A percentile compares a stretch with the other conserved stretches of the same genome.
Evolutionary conservation across 2,797 vertebrate genomes (phyloP).

Genomic region (Myotis planiceps): DNA sequence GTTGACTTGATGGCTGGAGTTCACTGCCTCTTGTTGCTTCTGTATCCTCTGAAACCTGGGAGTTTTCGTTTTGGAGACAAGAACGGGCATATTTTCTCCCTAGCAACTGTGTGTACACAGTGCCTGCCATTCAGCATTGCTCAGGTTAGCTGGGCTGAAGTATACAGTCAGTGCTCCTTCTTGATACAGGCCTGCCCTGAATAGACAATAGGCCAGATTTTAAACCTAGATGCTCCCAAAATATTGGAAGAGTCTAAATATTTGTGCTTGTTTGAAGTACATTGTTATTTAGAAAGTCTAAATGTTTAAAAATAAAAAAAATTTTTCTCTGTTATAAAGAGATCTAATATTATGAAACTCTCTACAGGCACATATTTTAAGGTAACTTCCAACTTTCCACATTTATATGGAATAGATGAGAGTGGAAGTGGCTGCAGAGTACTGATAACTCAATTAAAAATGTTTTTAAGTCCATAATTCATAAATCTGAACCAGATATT

Average conservation of each 20-base stretch:
- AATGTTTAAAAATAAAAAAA: neutral
- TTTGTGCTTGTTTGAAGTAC: neutral
- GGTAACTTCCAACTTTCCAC: conserved; percentile 52
- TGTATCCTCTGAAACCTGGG: conserved; percentile 72
- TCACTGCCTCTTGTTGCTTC: conserved; percentile 74
- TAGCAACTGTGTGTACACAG: conserved; percentile 82
- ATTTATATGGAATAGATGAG: conserved; percentile 62
- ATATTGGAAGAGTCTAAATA: neutral
- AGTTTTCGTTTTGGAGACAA: conserved; percentile 71
- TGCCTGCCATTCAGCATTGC: conserved; percentile 21
- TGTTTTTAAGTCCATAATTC: conserved; percentile 64
- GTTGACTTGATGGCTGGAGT: conserved; percentile 71
- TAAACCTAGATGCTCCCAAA: neutral
- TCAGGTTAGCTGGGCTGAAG: conserved; percentile 59
- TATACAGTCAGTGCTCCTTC: neutral
- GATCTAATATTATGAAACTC: neutral
- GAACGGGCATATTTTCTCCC: conserved; percentile 79
- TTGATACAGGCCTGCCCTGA: neutral
- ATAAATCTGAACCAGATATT: conserved; percentile 65
- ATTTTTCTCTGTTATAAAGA: conserved; percentile 32
- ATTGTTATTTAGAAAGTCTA: neutral
- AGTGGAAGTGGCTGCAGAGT: conserved; percentile 59
- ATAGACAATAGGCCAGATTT: conserved; percentile 36
- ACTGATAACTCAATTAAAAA: conserved; percentile 73
- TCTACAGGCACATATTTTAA: conserved; percentile 29